Percentiles rank a stretch among this genome's conserved stretches.
These are phyloP conservation scores for Vombatus ursinus DNA, from an alignment of 2,113 vertebrate genomes.

Conservation along the genomic window DNA sequence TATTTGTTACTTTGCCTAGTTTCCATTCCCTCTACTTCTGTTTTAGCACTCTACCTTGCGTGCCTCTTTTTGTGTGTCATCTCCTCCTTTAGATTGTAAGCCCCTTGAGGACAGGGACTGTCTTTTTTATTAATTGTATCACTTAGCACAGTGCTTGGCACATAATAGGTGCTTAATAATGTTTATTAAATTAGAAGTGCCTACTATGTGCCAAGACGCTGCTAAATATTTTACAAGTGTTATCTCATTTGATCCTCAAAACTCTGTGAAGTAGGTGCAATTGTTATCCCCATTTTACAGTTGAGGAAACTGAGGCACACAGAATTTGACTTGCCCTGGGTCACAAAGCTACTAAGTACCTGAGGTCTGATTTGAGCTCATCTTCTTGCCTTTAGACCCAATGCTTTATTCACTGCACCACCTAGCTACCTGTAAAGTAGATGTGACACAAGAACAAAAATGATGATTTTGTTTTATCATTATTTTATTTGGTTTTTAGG, in stretches of 20 bases:
- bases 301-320: not conserved
- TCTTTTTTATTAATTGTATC: not conserved
- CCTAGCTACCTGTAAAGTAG: not conserved
- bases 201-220: not conserved
- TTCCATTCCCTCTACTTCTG: too few relatives aligned
- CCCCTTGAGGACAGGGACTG: too few relatives aligned
- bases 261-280: not conserved
- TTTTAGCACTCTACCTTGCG: too few relatives aligned
- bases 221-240: not conserved
- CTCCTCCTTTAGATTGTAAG: too few relatives aligned
- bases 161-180: not conserved
- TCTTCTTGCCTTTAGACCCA: not conserved
- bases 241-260: not conserved
- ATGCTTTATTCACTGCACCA: not conserved
- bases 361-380: not conserved
- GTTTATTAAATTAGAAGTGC: not conserved
- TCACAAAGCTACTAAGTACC: not conserved
- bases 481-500: not conserved
- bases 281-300: not conserved
- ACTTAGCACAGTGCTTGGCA: not conserved
- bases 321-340: not conserved
- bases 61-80: too few relatives aligned
- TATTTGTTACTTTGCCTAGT: too few relatives aligned
- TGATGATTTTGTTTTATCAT: not conserved
- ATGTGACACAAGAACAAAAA: not conserved